These are phyloP conservation scores for Eulemur macaco DNA, from an alignment of 2,113 vertebrate species.

Conservation along the genomic window DNA sequence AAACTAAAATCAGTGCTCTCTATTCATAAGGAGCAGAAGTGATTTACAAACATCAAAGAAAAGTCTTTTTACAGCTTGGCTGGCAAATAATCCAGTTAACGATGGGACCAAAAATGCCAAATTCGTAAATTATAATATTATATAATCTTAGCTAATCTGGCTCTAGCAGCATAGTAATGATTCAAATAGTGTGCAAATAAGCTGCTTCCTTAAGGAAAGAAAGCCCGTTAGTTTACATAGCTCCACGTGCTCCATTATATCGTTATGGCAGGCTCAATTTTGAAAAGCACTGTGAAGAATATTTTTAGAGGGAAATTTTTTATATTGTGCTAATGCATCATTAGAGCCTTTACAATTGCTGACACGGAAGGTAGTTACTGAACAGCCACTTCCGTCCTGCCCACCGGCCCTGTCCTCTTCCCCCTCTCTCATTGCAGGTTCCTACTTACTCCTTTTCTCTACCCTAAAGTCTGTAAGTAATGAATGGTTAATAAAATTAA, in stretches of 20 bases:
- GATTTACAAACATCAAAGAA: neutral
- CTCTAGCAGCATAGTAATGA: accelerated
- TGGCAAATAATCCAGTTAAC: neutral
- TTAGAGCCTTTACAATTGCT: neutral
- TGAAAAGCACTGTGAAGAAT: neutral
- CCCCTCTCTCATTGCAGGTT: no score
- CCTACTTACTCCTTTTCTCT: neutral
- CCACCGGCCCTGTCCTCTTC: neutral
- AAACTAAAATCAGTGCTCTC: neutral
- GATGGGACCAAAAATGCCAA: neutral
- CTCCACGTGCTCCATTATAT: accelerated
- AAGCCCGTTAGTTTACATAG: accelerated
- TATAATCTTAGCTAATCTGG: neutral
- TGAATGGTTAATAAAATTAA: neutral
- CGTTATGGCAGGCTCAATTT: accelerated
- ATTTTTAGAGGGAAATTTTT: neutral
- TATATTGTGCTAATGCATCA: no score
- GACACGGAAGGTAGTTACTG: accelerated
- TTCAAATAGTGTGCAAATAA: no score
- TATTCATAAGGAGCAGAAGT: neutral
- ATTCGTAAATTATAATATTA: neutral
- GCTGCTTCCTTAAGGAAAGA: neutral
- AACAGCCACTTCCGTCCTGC: neutral
- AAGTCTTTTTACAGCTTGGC: neutral
- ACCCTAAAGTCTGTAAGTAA: neutral